phyloP scores from a whole-genome alignment of 2,888 invertebrate genomes.

The Esperia sulphurella region DNA sequence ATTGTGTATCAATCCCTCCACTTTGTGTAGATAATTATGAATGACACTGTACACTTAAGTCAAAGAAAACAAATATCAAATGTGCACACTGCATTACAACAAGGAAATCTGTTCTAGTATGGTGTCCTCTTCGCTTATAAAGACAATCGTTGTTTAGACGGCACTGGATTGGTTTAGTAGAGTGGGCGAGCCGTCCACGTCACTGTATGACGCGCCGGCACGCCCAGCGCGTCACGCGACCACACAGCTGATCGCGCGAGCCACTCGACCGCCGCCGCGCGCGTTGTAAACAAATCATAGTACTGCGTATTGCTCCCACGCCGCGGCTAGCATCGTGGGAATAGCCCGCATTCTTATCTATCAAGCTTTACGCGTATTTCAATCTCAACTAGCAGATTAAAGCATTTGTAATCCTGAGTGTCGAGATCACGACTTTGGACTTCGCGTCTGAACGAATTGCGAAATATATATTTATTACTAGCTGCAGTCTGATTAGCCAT shows the following conservation, averaged over 20 bases:
- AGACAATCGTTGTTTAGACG: not conserved
- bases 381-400: not conserved
- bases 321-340: slow-evolving; percentile 13
- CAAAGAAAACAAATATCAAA: no score
- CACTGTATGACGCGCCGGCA: slow-evolving; percentile 16
- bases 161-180: slow-evolving; percentile 1
- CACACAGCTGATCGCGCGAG: slow-evolving; percentile 62
- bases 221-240: slow-evolving; percentile 49
- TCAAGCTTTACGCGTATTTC: not conserved
- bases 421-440: not conserved
- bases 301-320: slow-evolving; percentile 64
- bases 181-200: slow-evolving; percentile 5
- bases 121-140: not conserved
- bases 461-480: not conserved
- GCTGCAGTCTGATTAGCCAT: not conserved
- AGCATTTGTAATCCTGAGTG: no score
- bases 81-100: no score
- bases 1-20: no score
- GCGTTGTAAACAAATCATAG: slow-evolving; percentile 73
- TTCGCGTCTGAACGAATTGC: no score
- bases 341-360: not conserved
- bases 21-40: no score
- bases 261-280: no score
- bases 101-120: no score
- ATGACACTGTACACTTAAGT: no score